These are phyloP conservation scores for Ptychochromis oligacanthus DNA, from an alignment of 2,113 vertebrate genomes.

Conservation along the genomic window DNA sequence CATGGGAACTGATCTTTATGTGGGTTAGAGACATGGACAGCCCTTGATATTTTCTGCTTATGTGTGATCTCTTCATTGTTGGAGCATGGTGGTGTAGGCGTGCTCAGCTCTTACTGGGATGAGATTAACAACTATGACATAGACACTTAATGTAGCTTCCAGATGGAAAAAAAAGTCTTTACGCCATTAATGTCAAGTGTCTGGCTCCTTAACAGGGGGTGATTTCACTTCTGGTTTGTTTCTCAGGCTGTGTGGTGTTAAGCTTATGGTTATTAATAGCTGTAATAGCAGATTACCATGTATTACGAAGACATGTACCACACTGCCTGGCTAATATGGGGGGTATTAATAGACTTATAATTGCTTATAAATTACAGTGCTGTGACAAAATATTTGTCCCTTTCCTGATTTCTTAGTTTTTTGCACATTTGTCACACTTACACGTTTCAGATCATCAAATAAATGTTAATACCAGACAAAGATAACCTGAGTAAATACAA, in stretches of 20 bases:
- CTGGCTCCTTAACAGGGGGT: conserved; percentile 38
- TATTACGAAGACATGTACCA: conserved; percentile 35
- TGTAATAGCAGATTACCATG: conserved; percentile 45
- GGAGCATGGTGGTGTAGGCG: conserved; percentile 28
- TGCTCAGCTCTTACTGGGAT: conserved; percentile 36
- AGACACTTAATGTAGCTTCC: conserved; percentile 67
- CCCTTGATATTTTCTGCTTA: conserved; percentile 61
- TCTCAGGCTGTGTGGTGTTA: conserved; percentile 47
- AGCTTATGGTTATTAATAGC: conserved; percentile 45
- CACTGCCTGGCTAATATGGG: conserved; percentile 26
- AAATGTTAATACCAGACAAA: too few species aligned
- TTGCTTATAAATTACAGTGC: conserved; percentile 35
- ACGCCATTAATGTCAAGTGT: conserved; percentile 66
- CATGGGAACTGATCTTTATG: conserved; percentile 65
- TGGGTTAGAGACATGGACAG: conserved; percentile 9
- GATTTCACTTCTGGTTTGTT: conserved; percentile 67
- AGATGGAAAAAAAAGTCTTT: conserved; percentile 69
- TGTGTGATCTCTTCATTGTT: conserved; percentile 53
- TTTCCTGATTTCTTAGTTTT: too few species aligned
- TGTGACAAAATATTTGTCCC: too few species aligned
- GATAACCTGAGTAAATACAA: too few species aligned
- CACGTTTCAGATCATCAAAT: too few species aligned
- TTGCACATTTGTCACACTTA: too few species aligned
- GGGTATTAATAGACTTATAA: conserved; percentile 42
- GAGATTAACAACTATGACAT: conserved; percentile 56